Percentiles rank a stretch among this genome's conserved stretches.
These are phyloP conservation scores for Drosophila imparisetae DNA, from an alignment of 2,888 invertebrate genomes.

Conservation along the genomic window DNA sequence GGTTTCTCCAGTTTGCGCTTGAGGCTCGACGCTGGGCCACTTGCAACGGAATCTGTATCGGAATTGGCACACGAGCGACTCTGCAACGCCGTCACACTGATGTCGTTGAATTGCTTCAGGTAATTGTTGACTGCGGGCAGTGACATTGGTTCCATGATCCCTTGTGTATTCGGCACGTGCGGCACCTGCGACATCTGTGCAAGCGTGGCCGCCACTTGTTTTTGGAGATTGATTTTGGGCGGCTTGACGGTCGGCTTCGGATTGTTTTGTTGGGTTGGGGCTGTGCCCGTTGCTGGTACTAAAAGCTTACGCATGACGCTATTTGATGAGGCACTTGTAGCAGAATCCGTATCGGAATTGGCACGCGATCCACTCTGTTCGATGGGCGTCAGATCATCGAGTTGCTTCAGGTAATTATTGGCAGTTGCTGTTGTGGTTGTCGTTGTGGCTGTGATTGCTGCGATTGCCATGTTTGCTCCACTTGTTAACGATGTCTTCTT, in stretches of 20 bases:
- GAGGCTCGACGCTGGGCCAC: slow-evolving; percentile 56
- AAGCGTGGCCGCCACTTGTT: slow-evolving; percentile 47
- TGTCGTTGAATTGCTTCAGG: slow-evolving; percentile 64
- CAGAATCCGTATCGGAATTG: slow-evolving; percentile 82
- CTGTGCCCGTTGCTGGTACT: slow-evolving; percentile 9
- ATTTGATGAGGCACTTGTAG: slow-evolving; percentile 76
- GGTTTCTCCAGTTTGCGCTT: slow-evolving; percentile 50
- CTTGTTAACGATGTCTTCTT: slow-evolving; percentile 21
- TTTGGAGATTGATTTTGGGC: slow-evolving; percentile 58
- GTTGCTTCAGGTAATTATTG: slow-evolving; percentile 54
- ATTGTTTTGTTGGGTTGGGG: slow-evolving; percentile 9
- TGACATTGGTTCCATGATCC: slow-evolving; percentile 38
- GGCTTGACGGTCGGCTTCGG: slow-evolving; percentile 40
- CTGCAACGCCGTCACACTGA: slow-evolving; percentile 36
- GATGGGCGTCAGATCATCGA: slow-evolving; percentile 61
- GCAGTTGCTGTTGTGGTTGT: slow-evolving; percentile 21
- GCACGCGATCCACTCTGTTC: slow-evolving; percentile 65
- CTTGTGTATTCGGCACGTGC: slow-evolving; percentile 7
- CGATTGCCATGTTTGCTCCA: neutral
- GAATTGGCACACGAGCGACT: slow-evolving; percentile 67
- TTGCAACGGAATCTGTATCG: slow-evolving; percentile 74
- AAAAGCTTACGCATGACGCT: slow-evolving; percentile 66
- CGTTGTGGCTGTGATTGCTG: slow-evolving; percentile 11
- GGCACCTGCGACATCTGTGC: slow-evolving; percentile 40
- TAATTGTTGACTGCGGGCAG: slow-evolving; percentile 44